phyloP scores from a whole-genome alignment of 2,888 invertebrate species.

The Diabrotica balteata region DNA sequence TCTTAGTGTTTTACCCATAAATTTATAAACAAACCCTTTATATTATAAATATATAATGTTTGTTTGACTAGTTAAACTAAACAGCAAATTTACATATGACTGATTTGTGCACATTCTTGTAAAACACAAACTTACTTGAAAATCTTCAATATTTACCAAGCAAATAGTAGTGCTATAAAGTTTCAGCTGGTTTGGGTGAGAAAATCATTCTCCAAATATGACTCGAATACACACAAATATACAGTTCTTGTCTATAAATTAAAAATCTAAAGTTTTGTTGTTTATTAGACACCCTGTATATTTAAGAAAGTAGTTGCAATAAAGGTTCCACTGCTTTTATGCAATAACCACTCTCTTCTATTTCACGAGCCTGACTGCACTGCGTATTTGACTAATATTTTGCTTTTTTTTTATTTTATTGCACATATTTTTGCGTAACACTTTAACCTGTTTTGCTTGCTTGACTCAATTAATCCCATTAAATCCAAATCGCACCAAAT shows the following conservation, averaged over 20 bases:
- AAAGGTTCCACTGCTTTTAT: slow-evolving; percentile 29
- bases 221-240: slow-evolving; percentile 20
- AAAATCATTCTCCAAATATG: slow-evolving; percentile 19
- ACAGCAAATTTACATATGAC: too few species aligned
- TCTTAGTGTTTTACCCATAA: too few species aligned
- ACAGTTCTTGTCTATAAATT: slow-evolving; percentile 18
- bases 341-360: slow-evolving; percentile 24
- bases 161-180: slow-evolving; percentile 37
- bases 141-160: slow-evolving; percentile 28
- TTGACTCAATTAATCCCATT: slow-evolving; percentile 11
- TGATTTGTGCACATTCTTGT: too few species aligned
- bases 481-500: slow-evolving; percentile 18
- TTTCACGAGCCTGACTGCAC: slow-evolving; percentile 27
- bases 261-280: slow-evolving; percentile 10
- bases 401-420: slow-evolving; percentile 20
- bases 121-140: slow-evolving; percentile 12
- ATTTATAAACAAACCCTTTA: too few species aligned
- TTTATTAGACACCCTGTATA: slow-evolving; percentile 29
- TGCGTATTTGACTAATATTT: slow-evolving; percentile 24
- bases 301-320: slow-evolving; percentile 37
- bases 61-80: too few species aligned
- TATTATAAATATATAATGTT: too few species aligned
- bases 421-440: slow-evolving; percentile 22
- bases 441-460: slow-evolving; percentile 20
- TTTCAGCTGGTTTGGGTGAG: slow-evolving; percentile 36